Base-by-base conservation (phyloP, 92 coral and sea anemone species). In the Epizoanthus stellaris region DNA sequence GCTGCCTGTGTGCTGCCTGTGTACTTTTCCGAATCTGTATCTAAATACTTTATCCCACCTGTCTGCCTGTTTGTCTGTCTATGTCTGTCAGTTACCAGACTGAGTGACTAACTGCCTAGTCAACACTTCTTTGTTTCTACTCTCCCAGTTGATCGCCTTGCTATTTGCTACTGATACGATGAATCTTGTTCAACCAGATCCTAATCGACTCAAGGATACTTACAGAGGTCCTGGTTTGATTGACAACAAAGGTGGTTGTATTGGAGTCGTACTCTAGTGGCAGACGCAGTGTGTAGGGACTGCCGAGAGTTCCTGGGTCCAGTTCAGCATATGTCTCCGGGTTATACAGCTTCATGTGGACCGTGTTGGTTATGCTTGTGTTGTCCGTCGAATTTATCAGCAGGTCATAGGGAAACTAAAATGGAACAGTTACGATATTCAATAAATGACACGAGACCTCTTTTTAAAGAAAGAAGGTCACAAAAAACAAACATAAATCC, bases 321-420 rank as follows among this genome's bases (percentile, higher is more conserved):
- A 94, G 61, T 57, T 85, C 85, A 7, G 91, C 92, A 56, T 70
- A 87, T 3, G 98, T 94, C 68, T 87, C 81, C 10, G 98, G 98
- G 86, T 94, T 94, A 79, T 87, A 92, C 45, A 94, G 80, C 76
- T 91, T 93, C 42, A 94, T 47, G 59, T 91, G 87, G 34, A 91
- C 98, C 19, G 89, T 76, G 77, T 93, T 87, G 8, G 95, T 88
- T 60, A 94, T 70, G 12, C 95, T 88, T 25, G 89, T 70, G 64
- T 90, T 87, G 53, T 80, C 81, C 38, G 82, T 34, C 10, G 84
- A 85, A 19, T 62, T 86, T 6, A 43, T 62, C 13, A 92, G 89
- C 19, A 94, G 86, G 61, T 94, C 93, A 21, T 85, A 81, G 70
- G 91, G 77, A 34, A 87, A 89, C 92, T 94, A 85, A 11, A 84